phyloP scores from a whole-genome alignment of 2,888 invertebrate genomes.

The Pachliopta kotzebuea region DNA sequence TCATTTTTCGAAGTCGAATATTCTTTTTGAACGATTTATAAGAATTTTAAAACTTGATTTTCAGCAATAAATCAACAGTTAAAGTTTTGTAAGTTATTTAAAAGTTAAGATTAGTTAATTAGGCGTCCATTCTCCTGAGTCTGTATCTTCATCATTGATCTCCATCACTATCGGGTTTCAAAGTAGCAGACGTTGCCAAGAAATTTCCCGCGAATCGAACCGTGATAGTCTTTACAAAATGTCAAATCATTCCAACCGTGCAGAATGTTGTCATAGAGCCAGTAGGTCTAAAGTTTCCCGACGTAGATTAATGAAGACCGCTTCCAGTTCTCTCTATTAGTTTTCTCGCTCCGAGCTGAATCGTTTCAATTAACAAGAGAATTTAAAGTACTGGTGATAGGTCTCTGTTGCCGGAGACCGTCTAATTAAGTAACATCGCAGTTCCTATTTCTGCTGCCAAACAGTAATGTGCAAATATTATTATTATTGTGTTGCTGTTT shows the following conservation, averaged over 20 bases:
- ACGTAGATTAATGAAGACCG: slow-evolving; percentile 15
- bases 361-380: too few relatives aligned
- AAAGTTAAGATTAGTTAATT: background rate
- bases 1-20: too few relatives aligned
- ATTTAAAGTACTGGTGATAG: too few relatives aligned
- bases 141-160: background rate
- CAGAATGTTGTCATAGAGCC: slow-evolving; percentile 8
- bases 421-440: too few relatives aligned
- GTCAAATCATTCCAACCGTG: slow-evolving; percentile 7
- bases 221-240: slow-evolving; percentile 14
- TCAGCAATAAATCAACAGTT: too few relatives aligned
- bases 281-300: background rate
- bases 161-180: slow-evolving; percentile 6
- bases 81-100: background rate
- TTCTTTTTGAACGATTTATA: background rate
- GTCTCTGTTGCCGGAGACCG: too few relatives aligned
- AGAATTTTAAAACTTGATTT: too few relatives aligned
- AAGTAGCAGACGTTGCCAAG: slow-evolving; percentile 8
- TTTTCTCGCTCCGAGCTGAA: background rate
- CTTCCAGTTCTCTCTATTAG: slow-evolving; percentile 4
- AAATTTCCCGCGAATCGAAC: slow-evolving; percentile 1
- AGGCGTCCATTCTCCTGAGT: background rate
- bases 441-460: too few relatives aligned
- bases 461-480: too few relatives aligned
- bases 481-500: too few relatives aligned